Evolutionary conservation across 2,888 invertebrate genomes (phyloP), one percentile per base, ranked within the genome.

Genomic region (Exephanes ischioxanthus): DNA sequence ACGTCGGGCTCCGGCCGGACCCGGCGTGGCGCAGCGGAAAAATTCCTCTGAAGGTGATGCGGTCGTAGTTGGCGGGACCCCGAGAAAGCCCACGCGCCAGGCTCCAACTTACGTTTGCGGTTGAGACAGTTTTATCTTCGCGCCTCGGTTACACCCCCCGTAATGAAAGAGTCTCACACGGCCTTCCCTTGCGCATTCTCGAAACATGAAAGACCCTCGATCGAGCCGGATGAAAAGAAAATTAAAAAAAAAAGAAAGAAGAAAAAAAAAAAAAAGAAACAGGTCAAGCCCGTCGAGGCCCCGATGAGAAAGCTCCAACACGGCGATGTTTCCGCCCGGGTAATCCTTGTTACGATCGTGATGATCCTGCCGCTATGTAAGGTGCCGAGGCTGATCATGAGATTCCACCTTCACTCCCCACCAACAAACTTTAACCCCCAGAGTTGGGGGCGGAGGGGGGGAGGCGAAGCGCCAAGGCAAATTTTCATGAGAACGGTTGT

Each of bases 41-140:
- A 58, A 58, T 58, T 58, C 58, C 26, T 58, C 58, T 58, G 58
- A 58, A 58, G 58, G 58, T 58, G 58, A 58, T 58, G 58, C 58
- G 58, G 58, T 58, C 58, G 26, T 26, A 58, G 22, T 22, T 11
- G 58, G 58, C 58, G 58, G 22, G 26, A 26, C 45, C 14, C 58
- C 58, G 58, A 58, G 58, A 58, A 58, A 58, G 11, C 9, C 58
- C 58, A 9, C 58, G 26, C 19, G 2, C 58, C 19, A 22, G 26
- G 26, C 26, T 58, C 14, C 3, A 58, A 58, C 58, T 58, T 58
- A 58, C 58, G 58, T 22, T 58, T 58, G 58, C 22, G 58, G 58
- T 58, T 58, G 26, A 11, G 58, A 26, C 26, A 58, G 58, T 58
- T 58, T 58, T 26, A 58, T 58, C 58, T 14, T 58, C 19, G 26